Conservation (phyloP, 2,797 vertebrate genomes). For the Pelodytes ibericus region DNA sequence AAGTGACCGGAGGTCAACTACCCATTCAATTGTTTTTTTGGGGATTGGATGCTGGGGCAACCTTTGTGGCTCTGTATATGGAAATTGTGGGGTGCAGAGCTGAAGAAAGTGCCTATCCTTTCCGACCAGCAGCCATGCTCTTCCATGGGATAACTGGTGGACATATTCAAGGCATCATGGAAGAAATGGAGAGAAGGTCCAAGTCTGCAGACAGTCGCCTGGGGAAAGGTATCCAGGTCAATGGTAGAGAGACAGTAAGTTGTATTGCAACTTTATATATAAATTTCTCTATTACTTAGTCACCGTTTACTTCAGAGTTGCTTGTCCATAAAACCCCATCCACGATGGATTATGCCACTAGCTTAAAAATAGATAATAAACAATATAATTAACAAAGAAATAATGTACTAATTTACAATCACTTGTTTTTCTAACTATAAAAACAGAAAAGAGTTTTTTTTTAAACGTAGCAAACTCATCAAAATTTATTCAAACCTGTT, state of each 20-base stretch:
- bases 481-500: too few species aligned
- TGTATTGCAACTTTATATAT: background rate
- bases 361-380: too few species aligned
- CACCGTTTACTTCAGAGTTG: too few species aligned
- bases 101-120: conserved; percentile 94
- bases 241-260: conserved; percentile 95
- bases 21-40: conserved; percentile 36
- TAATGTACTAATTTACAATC: too few species aligned
- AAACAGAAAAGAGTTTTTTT: too few species aligned
- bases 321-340: too few species aligned
- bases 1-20: background rate
- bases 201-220: conserved; percentile 91
- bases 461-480: too few species aligned
- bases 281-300: too few species aligned
- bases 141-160: conserved; percentile 99
- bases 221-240: conserved; percentile 92
- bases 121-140: conserved; percentile 98
- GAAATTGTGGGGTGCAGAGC: conserved; percentile 98
- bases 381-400: too few species aligned
- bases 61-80: conserved; percentile 84
- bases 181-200: conserved; percentile 98
- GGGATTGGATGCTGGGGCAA: conserved; percentile 55
- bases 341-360: too few species aligned
- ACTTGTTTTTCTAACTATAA: too few species aligned
- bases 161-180: conserved; percentile 99